These are phyloP conservation scores for Ictidomys tridecemlineatus DNA, from an alignment of 2,113 vertebrate genomes.

Conservation along the genomic window DNA sequence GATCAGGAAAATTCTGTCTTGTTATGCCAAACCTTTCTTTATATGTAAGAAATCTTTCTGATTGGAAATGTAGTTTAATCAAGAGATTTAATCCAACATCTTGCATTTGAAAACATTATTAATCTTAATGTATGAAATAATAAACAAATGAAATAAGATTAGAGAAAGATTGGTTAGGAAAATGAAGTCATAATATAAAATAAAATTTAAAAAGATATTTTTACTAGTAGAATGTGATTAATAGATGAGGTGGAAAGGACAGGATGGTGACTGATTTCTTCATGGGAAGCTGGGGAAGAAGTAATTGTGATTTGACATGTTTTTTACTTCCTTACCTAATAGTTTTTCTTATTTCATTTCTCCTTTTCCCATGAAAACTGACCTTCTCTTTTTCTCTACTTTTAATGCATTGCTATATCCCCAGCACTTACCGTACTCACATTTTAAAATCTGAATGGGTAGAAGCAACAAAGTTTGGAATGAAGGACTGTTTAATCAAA, in stretches of 20 bases:
- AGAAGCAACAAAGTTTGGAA: background rate
- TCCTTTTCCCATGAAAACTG: background rate
- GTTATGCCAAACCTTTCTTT: background rate
- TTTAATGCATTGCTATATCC: background rate
- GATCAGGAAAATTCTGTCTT: background rate
- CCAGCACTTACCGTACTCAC: background rate
- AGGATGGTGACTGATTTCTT: background rate
- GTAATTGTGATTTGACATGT: background rate
- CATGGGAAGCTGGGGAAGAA: background rate
- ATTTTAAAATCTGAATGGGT: background rate
- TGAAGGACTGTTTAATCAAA: background rate
- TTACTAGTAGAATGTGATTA: background rate
- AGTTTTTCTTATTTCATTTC: background rate
- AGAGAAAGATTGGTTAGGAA: background rate
- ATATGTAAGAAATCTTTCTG: background rate
- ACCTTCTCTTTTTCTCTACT: background rate
- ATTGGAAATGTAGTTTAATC: background rate
- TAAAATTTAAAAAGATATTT: background rate
- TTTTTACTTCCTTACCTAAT: background rate
- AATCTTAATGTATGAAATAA: background rate
- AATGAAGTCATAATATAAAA: background rate
- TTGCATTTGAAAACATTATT: background rate
- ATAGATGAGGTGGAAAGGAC: background rate
- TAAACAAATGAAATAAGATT: background rate
- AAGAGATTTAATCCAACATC: background rate